Evolutionary conservation across 2,888 invertebrate genomes (phyloP).

Genomic region (Operophtera brumata): DNA sequence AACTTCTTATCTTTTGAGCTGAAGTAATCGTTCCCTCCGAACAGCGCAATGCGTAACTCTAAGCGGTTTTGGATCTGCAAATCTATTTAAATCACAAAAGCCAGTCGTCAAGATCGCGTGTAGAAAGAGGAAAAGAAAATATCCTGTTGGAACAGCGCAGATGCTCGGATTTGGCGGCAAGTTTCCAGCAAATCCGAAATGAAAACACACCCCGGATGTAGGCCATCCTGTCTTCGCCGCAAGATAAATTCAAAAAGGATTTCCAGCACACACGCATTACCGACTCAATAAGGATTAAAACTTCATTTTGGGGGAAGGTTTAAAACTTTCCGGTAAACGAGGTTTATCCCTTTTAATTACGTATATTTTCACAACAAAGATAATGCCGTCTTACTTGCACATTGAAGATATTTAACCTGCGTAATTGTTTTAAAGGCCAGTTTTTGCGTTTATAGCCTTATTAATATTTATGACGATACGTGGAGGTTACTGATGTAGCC

Average conservation of each 20-base stretch:
- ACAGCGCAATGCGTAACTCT: constrained; percentile 45
- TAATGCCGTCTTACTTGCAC: constrained; percentile 37
- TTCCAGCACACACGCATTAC: constrained; percentile 61
- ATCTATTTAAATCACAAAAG: constrained; percentile 80
- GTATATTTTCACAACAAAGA: constrained; percentile 56
- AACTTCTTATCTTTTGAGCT: neutral
- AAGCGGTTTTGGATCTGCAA: constrained; percentile 71
- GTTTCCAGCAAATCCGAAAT: constrained; percentile 75
- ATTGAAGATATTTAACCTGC: constrained; percentile 23
- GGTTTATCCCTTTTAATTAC: constrained; percentile 67
- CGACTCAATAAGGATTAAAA: constrained; percentile 76
- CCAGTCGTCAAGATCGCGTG: constrained; percentile 74
- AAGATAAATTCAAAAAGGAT: constrained; percentile 74
- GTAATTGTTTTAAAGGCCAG: constrained; percentile 36
- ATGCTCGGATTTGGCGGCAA: constrained; percentile 73
- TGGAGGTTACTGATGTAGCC: constrained; percentile 17
- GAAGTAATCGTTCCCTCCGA: constrained; percentile 48
- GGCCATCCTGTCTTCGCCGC: constrained; percentile 62
- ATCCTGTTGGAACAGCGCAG: constrained; percentile 69
- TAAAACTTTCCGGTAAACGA: constrained; percentile 61
- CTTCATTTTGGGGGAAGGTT: constrained; percentile 64
- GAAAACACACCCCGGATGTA: constrained; percentile 73
- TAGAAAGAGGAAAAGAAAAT: constrained; percentile 74
- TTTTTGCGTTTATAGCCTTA: constrained; percentile 51
- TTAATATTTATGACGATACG: constrained; percentile 48